Percentiles rank a stretch among this genome's conserved stretches.
phyloP scores from a whole-genome alignment of 2,797 vertebrate species.

The Hippocampus kuda region DNA sequence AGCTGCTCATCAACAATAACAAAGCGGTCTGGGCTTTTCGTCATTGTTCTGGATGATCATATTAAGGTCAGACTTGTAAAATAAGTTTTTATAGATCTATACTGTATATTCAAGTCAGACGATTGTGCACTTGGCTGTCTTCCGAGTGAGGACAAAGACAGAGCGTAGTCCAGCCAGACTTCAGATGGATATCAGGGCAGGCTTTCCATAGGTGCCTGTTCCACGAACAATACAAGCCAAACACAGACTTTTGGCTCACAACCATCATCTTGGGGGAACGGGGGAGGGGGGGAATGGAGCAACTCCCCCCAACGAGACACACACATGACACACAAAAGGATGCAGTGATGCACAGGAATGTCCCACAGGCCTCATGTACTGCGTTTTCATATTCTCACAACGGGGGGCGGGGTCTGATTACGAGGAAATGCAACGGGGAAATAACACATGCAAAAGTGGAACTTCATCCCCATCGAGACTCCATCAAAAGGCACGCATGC shows the following conservation, averaged over 20 bases:
- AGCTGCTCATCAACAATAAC: too few relatives aligned
- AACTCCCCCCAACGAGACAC: not conserved
- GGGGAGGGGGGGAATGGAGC: not conserved
- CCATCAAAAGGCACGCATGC: not conserved
- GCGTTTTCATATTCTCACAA: not conserved
- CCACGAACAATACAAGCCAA: not conserved
- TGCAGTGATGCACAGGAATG: not conserved
- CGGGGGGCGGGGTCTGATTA: not conserved
- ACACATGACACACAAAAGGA: not conserved
- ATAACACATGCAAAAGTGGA: not conserved
- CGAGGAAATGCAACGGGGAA: not conserved
- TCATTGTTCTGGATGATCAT: too few relatives aligned
- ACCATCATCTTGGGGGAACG: not conserved
- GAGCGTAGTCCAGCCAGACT: too few relatives aligned
- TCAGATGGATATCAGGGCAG: too few relatives aligned
- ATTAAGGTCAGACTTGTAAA: too few relatives aligned
- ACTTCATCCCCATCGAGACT: not conserved
- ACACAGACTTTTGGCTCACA: not conserved
- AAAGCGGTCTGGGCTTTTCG: too few relatives aligned
- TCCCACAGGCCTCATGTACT: not conserved
- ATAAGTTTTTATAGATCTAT: too few relatives aligned
- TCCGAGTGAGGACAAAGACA: too few relatives aligned
- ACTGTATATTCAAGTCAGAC: too few relatives aligned
- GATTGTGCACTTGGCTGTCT: too few relatives aligned
- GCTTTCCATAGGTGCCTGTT: not conserved